Evolutionary conservation across 2,888 invertebrate species (phyloP).

Genomic region (Chironomus riparius): DNA sequence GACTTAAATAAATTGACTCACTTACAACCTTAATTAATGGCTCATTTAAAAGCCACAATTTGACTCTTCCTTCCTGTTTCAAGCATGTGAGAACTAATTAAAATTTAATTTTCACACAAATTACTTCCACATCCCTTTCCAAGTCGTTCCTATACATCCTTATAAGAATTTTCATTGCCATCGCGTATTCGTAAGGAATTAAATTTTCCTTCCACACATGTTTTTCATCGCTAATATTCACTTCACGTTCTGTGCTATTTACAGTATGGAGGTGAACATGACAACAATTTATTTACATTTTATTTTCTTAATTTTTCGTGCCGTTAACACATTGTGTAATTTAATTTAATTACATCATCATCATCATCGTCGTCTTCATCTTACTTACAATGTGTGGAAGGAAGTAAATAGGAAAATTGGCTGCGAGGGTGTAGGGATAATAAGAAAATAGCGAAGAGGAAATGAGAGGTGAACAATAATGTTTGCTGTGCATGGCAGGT

Average conservation of each 20-base stretch:
- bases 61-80: not conserved
- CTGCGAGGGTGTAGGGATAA: too few relatives aligned
- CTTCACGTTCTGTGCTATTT: not conserved
- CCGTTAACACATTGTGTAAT: slow-evolving; percentile 19
- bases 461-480: too few relatives aligned
- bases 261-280: not conserved
- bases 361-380: not conserved
- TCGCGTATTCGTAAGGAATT: not conserved
- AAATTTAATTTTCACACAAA: slow-evolving; percentile 17
- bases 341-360: slow-evolving; percentile 25
- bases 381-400: too few relatives aligned
- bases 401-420: too few relatives aligned
- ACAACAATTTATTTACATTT: slow-evolving; percentile 25
- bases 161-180: too few relatives aligned
- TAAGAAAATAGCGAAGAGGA: too few relatives aligned
- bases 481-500: too few relatives aligned
- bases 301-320: slow-evolving; percentile 4
- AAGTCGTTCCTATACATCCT: too few relatives aligned
- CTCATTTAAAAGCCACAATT: not conserved
- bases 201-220: slow-evolving; percentile 8
- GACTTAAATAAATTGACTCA: not conserved
- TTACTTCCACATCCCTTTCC: not conserved
- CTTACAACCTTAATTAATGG: not conserved
- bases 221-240: not conserved
- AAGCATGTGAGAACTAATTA: slow-evolving; percentile 15